phyloP scores from a whole-genome alignment of 1,140 invertebrate species.

The Portunus trituberculatus region DNA sequence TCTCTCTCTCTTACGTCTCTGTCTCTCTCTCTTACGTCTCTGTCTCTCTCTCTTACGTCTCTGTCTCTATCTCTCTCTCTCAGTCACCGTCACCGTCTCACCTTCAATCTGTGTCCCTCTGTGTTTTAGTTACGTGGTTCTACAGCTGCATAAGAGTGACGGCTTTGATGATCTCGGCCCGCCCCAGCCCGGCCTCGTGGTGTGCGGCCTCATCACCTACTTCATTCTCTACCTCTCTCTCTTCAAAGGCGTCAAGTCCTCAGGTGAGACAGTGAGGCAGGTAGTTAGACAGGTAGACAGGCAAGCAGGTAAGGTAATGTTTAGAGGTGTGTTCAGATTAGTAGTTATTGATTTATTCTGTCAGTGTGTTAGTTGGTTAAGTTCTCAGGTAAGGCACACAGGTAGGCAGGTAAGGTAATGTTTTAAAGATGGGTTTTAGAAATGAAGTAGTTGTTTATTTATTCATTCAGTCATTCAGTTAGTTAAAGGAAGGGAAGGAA shows the following conservation, averaged over 20 bases:
- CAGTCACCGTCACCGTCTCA: too few relatives aligned
- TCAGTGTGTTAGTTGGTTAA: too few relatives aligned
- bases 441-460: too few relatives aligned
- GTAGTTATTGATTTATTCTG: too few relatives aligned
- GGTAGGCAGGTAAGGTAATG: too few relatives aligned
- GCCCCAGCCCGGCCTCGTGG: constrained; percentile 81
- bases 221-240: constrained; percentile 83
- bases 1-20: not conserved
- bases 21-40: not conserved
- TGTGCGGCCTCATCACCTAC: constrained; percentile 82
- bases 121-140: constrained; percentile 79
- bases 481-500: too few relatives aligned
- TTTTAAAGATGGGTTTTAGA: too few relatives aligned
- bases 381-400: too few relatives aligned
- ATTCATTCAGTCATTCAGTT: not conserved
- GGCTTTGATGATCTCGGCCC: constrained; percentile 82
- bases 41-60: too few relatives aligned
- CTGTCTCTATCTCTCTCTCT: too few relatives aligned
- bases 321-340: too few relatives aligned
- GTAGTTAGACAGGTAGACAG: not conserved
- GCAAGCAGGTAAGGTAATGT: not conserved
- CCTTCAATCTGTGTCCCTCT: not conserved
- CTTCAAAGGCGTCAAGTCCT: constrained; percentile 84
- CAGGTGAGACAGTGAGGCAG: constrained; percentile 80
- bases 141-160: constrained; percentile 81